Evolutionary conservation across 2,797 vertebrate genomes (phyloP).

Genomic region (Pseudomugil tenellus): DNA sequence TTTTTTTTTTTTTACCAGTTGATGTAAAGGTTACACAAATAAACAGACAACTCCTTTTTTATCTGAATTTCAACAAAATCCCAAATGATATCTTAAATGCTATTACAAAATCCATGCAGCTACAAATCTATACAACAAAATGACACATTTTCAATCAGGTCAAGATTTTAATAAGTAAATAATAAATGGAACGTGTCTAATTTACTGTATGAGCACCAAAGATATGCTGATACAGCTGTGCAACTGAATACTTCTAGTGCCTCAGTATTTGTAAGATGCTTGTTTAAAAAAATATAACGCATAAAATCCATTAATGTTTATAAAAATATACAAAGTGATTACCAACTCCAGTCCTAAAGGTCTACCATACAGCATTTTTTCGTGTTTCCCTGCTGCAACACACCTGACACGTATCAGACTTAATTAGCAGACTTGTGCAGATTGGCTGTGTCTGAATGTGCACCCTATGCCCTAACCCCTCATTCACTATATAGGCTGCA

Average conservation of each 20-base stretch:
- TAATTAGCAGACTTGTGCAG: too few relatives aligned
- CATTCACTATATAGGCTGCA: too few relatives aligned
- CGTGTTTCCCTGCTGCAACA: too few relatives aligned
- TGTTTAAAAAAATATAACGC: neutral
- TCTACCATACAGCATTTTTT: too few relatives aligned
- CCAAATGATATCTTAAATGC: neutral
- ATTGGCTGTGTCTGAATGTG: too few relatives aligned
- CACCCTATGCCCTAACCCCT: too few relatives aligned
- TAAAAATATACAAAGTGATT: too few relatives aligned
- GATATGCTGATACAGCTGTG: constrained; percentile 29
- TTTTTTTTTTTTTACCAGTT: neutral
- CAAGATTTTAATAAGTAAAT: constrained; percentile 36
- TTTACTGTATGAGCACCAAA: constrained; percentile 21
- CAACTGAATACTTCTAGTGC: constrained; percentile 40
- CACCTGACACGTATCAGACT: too few relatives aligned
- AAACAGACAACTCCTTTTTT: neutral
- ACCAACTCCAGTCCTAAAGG: too few relatives aligned
- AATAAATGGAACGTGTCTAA: constrained; percentile 44
- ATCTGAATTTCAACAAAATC: neutral
- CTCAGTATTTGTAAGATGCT: constrained; percentile 11
- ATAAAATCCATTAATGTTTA: neutral
- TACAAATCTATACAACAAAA: constrained; percentile 12
- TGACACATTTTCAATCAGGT: constrained; percentile 21
- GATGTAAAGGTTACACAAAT: neutral
- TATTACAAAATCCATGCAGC: neutral